Evolutionary conservation across 1,140 invertebrate genomes (phyloP).

Genomic region (Liolophura sinensis): DNA sequence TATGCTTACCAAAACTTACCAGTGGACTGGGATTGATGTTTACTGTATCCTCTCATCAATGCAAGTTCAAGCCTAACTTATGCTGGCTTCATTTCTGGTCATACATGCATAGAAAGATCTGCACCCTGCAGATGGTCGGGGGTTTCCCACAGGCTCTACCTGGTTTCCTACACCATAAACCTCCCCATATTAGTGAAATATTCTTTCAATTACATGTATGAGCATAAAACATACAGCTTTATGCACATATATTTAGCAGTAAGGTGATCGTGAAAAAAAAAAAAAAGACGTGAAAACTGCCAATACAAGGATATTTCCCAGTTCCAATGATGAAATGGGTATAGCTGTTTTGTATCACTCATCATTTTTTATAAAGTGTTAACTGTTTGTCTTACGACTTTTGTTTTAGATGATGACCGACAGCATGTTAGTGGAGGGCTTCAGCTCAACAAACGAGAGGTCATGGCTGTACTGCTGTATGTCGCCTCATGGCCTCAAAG

Average conservation of each 20-base stretch:
- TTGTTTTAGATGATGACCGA: conserved; percentile 53
- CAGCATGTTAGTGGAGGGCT: conserved; percentile 41
- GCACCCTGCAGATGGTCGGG: too few relatives aligned
- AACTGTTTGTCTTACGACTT: conserved; percentile 10
- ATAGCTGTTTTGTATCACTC: neutral
- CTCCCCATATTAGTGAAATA: too few relatives aligned
- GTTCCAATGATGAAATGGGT: conserved; percentile 6
- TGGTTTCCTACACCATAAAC: too few relatives aligned
- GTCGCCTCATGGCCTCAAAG: conserved; percentile 74
- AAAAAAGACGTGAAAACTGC: neutral
- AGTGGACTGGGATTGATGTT: too few relatives aligned
- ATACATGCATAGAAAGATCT: too few relatives aligned
- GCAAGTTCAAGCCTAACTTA: too few relatives aligned
- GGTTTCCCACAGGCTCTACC: too few relatives aligned
- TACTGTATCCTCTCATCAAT: too few relatives aligned
- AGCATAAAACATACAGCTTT: conserved; percentile 1
- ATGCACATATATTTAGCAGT: neutral
- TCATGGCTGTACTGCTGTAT: conserved; percentile 70
- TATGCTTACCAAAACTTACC: too few relatives aligned
- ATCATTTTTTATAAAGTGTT: neutral
- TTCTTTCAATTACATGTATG: too few relatives aligned
- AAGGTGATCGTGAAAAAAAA: conserved; percentile 1
- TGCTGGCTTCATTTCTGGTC: too few relatives aligned
- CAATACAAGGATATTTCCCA: neutral
- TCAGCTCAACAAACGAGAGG: conserved; percentile 63